These are phyloP conservation scores for Gymnopithys bicolor DNA, from an alignment of 2,797 vertebrate genomes.

Conservation along the genomic window DNA sequence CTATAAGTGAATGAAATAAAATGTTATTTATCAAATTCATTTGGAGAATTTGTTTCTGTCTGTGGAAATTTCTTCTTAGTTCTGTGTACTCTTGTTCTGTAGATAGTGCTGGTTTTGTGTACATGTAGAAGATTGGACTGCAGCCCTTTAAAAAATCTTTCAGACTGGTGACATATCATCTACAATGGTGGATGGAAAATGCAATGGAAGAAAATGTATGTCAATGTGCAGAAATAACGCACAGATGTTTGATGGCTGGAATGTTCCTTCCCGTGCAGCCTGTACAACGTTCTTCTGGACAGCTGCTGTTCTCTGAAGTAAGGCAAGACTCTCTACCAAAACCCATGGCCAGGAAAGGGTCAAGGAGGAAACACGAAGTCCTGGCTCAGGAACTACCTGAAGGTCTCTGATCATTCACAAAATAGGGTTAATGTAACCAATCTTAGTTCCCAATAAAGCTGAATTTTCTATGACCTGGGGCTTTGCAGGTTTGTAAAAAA, in stretches of 20 bases:
- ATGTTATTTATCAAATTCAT: not conserved
- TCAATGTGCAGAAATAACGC: not conserved
- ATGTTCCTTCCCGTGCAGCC: not conserved
- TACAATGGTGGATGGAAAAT: not conserved
- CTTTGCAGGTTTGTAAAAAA: not conserved
- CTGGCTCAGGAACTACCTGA: not conserved
- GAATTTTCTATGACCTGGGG: not conserved
- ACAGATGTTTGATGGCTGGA: not conserved
- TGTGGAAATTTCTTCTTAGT: not conserved
- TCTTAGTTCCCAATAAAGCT: not conserved
- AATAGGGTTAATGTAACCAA: not conserved
- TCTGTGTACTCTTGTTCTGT: not conserved
- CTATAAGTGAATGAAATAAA: not conserved
- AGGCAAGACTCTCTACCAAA: not conserved
- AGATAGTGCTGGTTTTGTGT: not conserved
- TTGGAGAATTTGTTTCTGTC: not conserved
- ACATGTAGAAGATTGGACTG: not conserved
- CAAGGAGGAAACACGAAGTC: not conserved
- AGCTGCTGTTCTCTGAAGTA: not conserved
- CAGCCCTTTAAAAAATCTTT: not conserved
- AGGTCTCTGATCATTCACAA: not conserved
- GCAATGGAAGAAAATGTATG: not conserved
- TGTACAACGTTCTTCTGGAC: not conserved
- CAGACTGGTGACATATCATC: not conserved
- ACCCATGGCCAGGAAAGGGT: not conserved